These are phyloP conservation scores for Trilocha varians DNA, from an alignment of 2,888 invertebrate genomes.

Conservation along the genomic window DNA sequence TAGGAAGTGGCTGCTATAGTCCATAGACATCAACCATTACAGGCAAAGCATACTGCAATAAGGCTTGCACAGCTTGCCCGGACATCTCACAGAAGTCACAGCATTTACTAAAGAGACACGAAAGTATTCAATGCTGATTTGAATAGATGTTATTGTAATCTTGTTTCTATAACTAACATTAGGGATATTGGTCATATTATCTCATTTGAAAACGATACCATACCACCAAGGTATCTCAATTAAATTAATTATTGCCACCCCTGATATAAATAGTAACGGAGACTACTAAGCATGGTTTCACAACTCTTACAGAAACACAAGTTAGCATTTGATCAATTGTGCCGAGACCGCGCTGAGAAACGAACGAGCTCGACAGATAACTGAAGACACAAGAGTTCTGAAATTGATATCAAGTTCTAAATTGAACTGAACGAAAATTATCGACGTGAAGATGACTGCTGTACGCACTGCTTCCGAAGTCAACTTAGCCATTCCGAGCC, in stretches of 20 bases:
- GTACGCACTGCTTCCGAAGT: constrained; percentile 50
- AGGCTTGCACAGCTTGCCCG: too few species aligned
- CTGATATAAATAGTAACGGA: constrained; percentile 18
- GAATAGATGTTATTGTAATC: too few species aligned
- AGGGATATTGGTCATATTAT: too few species aligned
- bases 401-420: constrained; percentile 8
- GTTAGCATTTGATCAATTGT: constrained; percentile 30
- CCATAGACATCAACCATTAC: too few species aligned
- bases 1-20: too few species aligned
- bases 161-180: too few species aligned
- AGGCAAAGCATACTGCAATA: too few species aligned
- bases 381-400: constrained; percentile 9
- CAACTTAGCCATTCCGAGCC: constrained; percentile 40
- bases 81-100: too few species aligned
- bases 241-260: background rate
- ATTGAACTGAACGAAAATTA: constrained; percentile 4
- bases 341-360: constrained; percentile 23
- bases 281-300: constrained; percentile 44
- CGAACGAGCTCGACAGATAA: constrained; percentile 21
- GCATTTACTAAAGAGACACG: too few species aligned
- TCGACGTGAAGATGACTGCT: constrained; percentile 43
- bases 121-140: too few species aligned
- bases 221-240: too few species aligned
- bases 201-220: too few species aligned
- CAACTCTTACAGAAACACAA: constrained; percentile 45